Evolutionary conservation across 2,888 invertebrate species (phyloP).

Genomic region (Horisme vitalbata): DNA sequence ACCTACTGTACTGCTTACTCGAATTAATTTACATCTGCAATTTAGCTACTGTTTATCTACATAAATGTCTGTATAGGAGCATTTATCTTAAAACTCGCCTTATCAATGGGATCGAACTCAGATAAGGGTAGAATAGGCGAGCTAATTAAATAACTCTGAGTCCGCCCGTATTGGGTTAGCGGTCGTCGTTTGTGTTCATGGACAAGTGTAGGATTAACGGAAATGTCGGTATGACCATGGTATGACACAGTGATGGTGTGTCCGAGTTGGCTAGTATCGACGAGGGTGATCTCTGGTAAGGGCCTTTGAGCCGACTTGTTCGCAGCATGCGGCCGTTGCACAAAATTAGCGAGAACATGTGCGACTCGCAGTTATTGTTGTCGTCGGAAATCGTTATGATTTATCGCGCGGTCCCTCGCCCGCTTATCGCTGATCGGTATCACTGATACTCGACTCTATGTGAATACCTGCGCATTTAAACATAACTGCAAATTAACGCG

Average conservation of each 20-base stretch:
- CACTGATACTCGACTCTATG: constrained; percentile 33
- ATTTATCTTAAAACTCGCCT: constrained; percentile 29
- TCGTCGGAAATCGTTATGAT: constrained; percentile 57
- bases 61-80: constrained; percentile 28
- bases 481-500: constrained; percentile 36
- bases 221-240: constrained; percentile 32
- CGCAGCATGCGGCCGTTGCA: constrained; percentile 61
- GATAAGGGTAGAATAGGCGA: constrained; percentile 20
- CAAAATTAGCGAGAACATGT: constrained; percentile 66
- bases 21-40: constrained; percentile 31
- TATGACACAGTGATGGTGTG: constrained; percentile 30
- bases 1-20: constrained; percentile 35
- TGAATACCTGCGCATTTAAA: constrained; percentile 31
- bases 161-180: constrained; percentile 26
- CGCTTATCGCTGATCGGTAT: constrained; percentile 48
- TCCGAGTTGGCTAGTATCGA: constrained; percentile 27
- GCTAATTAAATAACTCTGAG: constrained; percentile 29
- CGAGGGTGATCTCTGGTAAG: constrained; percentile 22
- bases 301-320: constrained; percentile 30
- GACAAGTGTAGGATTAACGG: constrained; percentile 30
- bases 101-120: constrained; percentile 32
- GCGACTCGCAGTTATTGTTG: constrained; percentile 58
- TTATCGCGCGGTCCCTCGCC: constrained; percentile 46
- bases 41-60: constrained; percentile 28
- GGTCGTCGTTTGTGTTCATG: constrained; percentile 29